Percentiles rank a stretch among this genome's conserved stretches.
These are phyloP conservation scores for Brienomyrus longianalis DNA, from an alignment of 2,113 vertebrate species.

Conservation along the genomic window DNA sequence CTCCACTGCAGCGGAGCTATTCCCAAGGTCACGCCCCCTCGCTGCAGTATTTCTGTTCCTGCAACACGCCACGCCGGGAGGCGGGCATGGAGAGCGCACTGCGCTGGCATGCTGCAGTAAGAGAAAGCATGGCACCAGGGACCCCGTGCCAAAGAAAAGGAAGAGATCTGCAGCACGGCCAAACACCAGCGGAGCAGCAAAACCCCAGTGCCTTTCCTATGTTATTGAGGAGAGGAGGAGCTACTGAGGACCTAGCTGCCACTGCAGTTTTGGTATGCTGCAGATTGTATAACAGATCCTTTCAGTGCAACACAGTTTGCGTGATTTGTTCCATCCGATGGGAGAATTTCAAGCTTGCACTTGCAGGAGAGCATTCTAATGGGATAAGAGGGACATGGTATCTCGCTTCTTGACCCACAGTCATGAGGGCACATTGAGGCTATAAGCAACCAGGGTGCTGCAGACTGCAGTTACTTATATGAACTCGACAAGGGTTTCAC, in stretches of 20 bases:
- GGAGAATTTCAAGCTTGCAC: neutral
- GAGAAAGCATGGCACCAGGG: slow-evolving; percentile 48
- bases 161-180: slow-evolving; percentile 47
- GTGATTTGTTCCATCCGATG: slow-evolving; percentile 15
- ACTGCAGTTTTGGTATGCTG: slow-evolving; percentile 43
- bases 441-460: neutral
- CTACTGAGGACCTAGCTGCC: slow-evolving; percentile 25
- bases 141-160: slow-evolving; percentile 53
- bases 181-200: slow-evolving; percentile 35
- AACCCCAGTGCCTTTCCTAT: slow-evolving; percentile 58
- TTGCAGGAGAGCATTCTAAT: neutral
- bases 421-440: neutral
- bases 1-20: slow-evolving; percentile 14
- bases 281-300: slow-evolving; percentile 44
- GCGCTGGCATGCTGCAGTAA: slow-evolving; percentile 48
- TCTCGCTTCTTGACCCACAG: slow-evolving; percentile 26
- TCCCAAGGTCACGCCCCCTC: slow-evolving; percentile 37
- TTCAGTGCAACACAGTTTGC: slow-evolving; percentile 9
- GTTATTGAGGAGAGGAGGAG: slow-evolving; percentile 45
- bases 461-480: neutral
- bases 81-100: slow-evolving; percentile 41
- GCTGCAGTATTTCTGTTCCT: slow-evolving; percentile 32
- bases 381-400: slow-evolving; percentile 7
- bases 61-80: slow-evolving; percentile 9
- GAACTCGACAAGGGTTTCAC: neutral